Evolutionary conservation across 2,113 vertebrate species (phyloP).

Genomic region (Condylura cristata): DNA sequence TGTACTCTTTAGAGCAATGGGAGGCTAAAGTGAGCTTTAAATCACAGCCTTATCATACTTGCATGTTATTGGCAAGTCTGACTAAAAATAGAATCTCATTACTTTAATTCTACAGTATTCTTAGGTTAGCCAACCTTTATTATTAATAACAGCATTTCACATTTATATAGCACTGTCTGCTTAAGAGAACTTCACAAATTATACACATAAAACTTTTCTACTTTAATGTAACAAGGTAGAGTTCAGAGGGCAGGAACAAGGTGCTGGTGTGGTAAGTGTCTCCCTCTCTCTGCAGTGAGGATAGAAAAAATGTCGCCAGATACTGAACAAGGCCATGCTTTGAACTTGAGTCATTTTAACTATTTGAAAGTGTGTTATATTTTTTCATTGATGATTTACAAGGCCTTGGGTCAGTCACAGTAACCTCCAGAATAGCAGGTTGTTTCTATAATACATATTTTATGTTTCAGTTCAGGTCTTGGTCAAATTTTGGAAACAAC

Average conservation of each 20-base stretch:
- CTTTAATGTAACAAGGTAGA: slow-evolving; percentile 68
- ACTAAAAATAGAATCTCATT: slow-evolving; percentile 83
- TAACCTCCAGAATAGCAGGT: neutral
- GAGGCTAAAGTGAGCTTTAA: slow-evolving; percentile 75
- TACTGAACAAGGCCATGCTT: slow-evolving; percentile 22
- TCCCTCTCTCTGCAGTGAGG: neutral
- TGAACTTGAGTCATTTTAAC: slow-evolving; percentile 34
- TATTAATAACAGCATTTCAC: slow-evolving; percentile 83
- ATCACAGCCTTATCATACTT: slow-evolving; percentile 79
- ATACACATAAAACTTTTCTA: slow-evolving; percentile 77
- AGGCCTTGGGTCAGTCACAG: neutral
- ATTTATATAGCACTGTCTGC: slow-evolving; percentile 81
- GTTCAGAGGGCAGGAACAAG: slow-evolving; percentile 60
- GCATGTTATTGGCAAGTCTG: slow-evolving; percentile 81
- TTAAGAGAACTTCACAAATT: slow-evolving; percentile 82
- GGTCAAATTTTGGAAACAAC: neutral
- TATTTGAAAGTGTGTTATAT: slow-evolving; percentile 31
- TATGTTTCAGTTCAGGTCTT: neutral
- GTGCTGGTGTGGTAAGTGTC: neutral
- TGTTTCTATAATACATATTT: neutral
- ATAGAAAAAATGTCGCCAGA: neutral
- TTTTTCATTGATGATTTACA: slow-evolving; percentile 54
- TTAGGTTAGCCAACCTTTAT: slow-evolving; percentile 81
- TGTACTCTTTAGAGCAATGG: slow-evolving; percentile 64
- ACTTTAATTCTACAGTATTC: slow-evolving; percentile 83